Percentiles rank a stretch among this genome's conserved stretches.
These are phyloP conservation scores for Myrmecophaga tridactyla DNA, from an alignment of 2,113 vertebrate species.

Conservation along the genomic window DNA sequence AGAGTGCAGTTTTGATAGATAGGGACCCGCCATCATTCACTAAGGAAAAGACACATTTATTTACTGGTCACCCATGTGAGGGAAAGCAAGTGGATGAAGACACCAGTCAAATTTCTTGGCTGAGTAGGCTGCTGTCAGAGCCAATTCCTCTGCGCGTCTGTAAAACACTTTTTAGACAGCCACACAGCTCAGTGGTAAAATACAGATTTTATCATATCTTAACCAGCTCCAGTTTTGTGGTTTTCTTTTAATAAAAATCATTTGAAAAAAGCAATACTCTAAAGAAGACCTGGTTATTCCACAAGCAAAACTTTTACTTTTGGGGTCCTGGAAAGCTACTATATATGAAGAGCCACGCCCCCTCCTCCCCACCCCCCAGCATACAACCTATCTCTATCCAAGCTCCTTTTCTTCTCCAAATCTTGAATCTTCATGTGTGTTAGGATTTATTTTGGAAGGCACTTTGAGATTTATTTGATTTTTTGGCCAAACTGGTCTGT, in stretches of 20 bases:
- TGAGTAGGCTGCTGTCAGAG: slow-evolving; percentile 79
- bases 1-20: slow-evolving; percentile 67
- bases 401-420: background rate
- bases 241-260: slow-evolving; percentile 55
- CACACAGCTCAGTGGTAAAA: slow-evolving; percentile 63
- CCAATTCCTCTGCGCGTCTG: slow-evolving; percentile 75
- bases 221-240: background rate
- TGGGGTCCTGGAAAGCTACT: background rate
- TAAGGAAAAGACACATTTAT: slow-evolving; percentile 80
- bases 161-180: slow-evolving; percentile 72
- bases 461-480: background rate
- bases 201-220: slow-evolving; percentile 55
- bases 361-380: too few relatives aligned
- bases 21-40: slow-evolving; percentile 69
- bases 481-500: background rate
- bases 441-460: background rate
- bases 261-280: slow-evolving; percentile 33
- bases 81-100: slow-evolving; percentile 74
- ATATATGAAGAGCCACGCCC: background rate
- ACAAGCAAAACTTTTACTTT: background rate
- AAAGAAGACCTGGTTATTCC: background rate
- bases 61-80: slow-evolving; percentile 79
- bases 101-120: slow-evolving; percentile 82
- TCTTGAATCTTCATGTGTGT: background rate
- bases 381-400: background rate